Evolutionary conservation across 2,113 vertebrate genomes (phyloP), one percentile per base, ranked within the genome.

Genomic region (Garra rufa): DNA sequence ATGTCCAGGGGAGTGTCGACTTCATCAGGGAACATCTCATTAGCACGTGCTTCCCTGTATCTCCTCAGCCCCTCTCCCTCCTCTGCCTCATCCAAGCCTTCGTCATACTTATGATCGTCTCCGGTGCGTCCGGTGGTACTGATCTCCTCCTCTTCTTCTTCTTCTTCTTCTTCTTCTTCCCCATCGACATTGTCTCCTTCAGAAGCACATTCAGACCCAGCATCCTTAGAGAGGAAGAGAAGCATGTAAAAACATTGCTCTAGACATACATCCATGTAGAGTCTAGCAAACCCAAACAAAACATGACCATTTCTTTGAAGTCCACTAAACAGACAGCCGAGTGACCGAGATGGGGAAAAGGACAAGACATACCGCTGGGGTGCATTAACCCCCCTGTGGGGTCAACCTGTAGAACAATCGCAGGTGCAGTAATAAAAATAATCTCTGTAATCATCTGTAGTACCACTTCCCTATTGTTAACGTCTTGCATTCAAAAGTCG

Each of bases 11-110:
- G 98, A 0, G 98, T 99, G 91, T 99, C 98, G 90, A 99, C 92
- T 92, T 99, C 98, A 82, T 99, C 98, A 0, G 98, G 98, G 88
- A 99, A 99, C 95, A 97, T 94, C 81, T 96, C 96, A 85, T 99
- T 95, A 65, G 96, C 91, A 15, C 97, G 94, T 81, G 98, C 96
- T 85, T 98, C 95, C n/a, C 95, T 95, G 85, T 99, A 97, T 85
- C 92, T 96, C 90, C 96, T 95, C 69, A 99, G 89, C 89, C 95
- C 96, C 86, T 96, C 92, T 9, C 93, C 94, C 61, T 97, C 97
- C n/a, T 96, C 96, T 5, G 94, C 95, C 87, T 94, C 91, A 28
- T 98, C 96, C 50, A 97, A 87, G 85, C 95, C 93, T 57, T 97
- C 94, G 0, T 99, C 98, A 0, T 97, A 98, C 10, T 94, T 93